A percentile compares a stretch with the other conserved stretches of the same genome.
Conservation (phyloP, 2,888 invertebrate genomes). For the Scaptomyza caliginosa region DNA sequence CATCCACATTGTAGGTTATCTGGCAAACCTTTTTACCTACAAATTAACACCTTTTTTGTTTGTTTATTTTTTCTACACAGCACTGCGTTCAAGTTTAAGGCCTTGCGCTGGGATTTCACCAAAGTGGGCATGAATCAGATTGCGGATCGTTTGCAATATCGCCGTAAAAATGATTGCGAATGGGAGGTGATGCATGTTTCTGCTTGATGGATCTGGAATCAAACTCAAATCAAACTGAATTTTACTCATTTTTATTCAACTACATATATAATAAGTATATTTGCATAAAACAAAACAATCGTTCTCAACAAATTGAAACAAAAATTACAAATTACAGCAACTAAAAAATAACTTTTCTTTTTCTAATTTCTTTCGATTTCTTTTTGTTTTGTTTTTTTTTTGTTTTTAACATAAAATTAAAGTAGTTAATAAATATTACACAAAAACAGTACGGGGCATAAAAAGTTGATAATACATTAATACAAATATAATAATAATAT, state of each 20-base stretch:
- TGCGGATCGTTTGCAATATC: constrained; percentile 82
- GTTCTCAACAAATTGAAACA: constrained; percentile 62
- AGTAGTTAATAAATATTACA: constrained; percentile 78
- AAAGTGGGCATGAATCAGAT: constrained; percentile 66
- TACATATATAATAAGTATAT: constrained; percentile 33
- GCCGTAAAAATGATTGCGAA: constrained; percentile 27
- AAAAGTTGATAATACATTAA: constrained; percentile 42
- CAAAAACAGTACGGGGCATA: constrained; percentile 66
- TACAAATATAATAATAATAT: constrained; percentile 22
- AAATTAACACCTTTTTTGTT: neutral
- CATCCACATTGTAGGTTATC: constrained; percentile 72
- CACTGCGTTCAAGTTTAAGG: constrained; percentile 79
- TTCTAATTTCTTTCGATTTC: constrained; percentile 24
- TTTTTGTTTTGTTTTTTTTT: constrained; percentile 3
- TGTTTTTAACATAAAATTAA: constrained; percentile 55
- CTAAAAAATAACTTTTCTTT: constrained; percentile 42
- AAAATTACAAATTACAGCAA: constrained; percentile 40
- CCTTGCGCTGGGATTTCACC: constrained; percentile 81
- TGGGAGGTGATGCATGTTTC: constrained; percentile 80
- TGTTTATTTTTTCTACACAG: constrained; percentile 38
- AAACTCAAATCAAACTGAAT: neutral
- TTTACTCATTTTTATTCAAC: constrained; percentile 55
- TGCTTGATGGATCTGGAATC: constrained; percentile 56
- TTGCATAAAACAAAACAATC: constrained; percentile 66
- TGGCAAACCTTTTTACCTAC: neutral